Base-by-base conservation (phyloP, 2,888 invertebrate species). In the Metallyticus violacea region DNA sequence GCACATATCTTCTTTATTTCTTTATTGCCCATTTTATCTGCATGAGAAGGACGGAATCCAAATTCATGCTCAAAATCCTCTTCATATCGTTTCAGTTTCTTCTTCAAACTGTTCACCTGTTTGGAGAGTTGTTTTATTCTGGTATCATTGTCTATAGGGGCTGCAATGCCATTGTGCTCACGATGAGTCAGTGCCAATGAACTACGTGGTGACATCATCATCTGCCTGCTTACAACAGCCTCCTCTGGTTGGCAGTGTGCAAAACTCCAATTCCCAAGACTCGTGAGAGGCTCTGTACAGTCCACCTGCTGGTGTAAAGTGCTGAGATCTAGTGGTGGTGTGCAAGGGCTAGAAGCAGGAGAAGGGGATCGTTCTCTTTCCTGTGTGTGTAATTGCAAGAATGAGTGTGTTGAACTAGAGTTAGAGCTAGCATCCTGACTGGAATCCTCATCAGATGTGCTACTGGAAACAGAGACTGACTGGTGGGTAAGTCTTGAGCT, bases 11-110 rank as follows among this genome's bases (percentile, higher is more conserved):
- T 96, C 89, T 97, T 97, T 88, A 98, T 95, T 89, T 96, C 96
- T 85, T 96, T 95, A 90, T 97, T 97, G 86, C 96, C 96, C 91
- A 97, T 94, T 90, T 97, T 97, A 90, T 98, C 98, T 79, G 96
- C 95, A 88, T 97, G 97, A 78, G 97, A 97, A 1, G 98, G 96
- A 88, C 96, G 93, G 91, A 96, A 96, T 4, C 98, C 98, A 90
- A 96, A 94, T 87, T 95, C 94, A 79, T 93, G 92, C 91, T 98
- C 97, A 91, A 96, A 97, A 26, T 96, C 96, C 86, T 95, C 95
- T 91, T 99, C 98, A 90, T 96, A 96, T 88, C 95, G 95, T 86
- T 95, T 94, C 28, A 98, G 95, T 91, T 96, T 97, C 91, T 96
- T 97, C 91, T 98, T 98, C 28, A 97, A 92, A 85, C 95, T 95